Evolutionary conservation across 2,888 invertebrate genomes (phyloP).

Genomic region (Andrena marginata): DNA sequence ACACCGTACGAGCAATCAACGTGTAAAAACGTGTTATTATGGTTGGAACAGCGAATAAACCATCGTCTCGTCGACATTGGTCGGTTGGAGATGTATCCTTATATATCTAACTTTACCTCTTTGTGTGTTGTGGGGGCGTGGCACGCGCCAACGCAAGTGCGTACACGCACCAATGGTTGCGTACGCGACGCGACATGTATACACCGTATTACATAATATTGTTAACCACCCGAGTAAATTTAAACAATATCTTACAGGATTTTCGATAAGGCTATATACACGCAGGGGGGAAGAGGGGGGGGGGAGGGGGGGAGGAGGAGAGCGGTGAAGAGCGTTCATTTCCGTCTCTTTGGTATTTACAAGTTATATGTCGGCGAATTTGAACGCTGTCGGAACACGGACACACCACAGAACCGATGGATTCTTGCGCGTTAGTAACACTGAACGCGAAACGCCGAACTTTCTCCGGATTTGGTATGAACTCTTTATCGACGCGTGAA

Average conservation of each 20-base stretch:
- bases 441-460: slow-evolving; percentile 17
- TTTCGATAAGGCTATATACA: slow-evolving; percentile 60
- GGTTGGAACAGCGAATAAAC: slow-evolving; percentile 29
- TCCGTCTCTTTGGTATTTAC: slow-evolving; percentile 64
- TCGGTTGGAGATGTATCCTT: slow-evolving; percentile 42
- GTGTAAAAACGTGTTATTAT: slow-evolving; percentile 14
- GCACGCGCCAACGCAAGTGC: neutral
- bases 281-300: slow-evolving; percentile 6
- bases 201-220: slow-evolving; percentile 16
- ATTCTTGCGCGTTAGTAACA: slow-evolving; percentile 5
- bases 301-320: neutral
- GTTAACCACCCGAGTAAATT: slow-evolving; percentile 45
- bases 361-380: slow-evolving; percentile 22
- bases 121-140: no score
- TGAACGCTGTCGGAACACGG: neutral
- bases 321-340: slow-evolving; percentile 4
- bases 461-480: slow-evolving; percentile 9
- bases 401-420: neutral
- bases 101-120: slow-evolving; percentile 42
- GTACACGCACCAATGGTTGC: slow-evolving; percentile 1
- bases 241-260: slow-evolving; percentile 70
- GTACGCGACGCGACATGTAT: slow-evolving; percentile 10
- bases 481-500: neutral
- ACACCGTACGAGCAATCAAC: slow-evolving; percentile 7
- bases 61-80: slow-evolving; percentile 25